Evolutionary conservation across 2,113 vertebrate genomes (phyloP).

Genomic region (Muntiacus reevesi): DNA sequence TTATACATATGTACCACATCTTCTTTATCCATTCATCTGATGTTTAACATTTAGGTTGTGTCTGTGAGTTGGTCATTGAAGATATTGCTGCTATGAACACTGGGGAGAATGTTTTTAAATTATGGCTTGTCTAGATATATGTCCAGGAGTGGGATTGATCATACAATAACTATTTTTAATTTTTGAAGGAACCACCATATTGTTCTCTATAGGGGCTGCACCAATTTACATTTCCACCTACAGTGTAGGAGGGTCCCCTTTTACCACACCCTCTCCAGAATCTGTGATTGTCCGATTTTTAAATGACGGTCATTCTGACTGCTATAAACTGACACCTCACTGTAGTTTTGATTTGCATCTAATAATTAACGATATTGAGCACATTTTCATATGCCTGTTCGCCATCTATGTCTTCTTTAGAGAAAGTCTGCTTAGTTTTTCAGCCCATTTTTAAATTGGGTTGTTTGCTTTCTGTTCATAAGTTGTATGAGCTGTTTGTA

Average conservation of each 20-base stretch:
- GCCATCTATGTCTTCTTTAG: neutral
- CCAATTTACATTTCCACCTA: neutral
- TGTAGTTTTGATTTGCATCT: neutral
- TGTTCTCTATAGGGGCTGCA: neutral
- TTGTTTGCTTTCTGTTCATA: neutral
- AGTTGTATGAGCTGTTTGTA: neutral
- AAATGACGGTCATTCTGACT: neutral
- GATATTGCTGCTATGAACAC: neutral
- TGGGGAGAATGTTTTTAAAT: neutral
- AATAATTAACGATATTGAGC: neutral
- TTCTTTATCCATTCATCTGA: neutral
- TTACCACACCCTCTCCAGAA: neutral
- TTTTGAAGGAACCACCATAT: neutral
- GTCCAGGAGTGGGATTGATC: neutral
- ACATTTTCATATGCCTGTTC: neutral
- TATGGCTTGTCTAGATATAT: neutral
- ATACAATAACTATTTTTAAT: neutral
- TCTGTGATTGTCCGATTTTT: neutral
- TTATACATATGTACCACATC: neutral
- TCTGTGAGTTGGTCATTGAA: neutral
- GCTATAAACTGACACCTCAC: neutral
- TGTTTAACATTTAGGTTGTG: neutral
- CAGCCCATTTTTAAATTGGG: neutral
- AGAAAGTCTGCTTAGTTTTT: neutral
- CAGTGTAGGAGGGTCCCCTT: neutral